Percentiles rank a stretch among this genome's conserved stretches.
Conservation (phyloP, 92 coral and sea anemone genomes). For the Pocillopora meandrina region DNA sequence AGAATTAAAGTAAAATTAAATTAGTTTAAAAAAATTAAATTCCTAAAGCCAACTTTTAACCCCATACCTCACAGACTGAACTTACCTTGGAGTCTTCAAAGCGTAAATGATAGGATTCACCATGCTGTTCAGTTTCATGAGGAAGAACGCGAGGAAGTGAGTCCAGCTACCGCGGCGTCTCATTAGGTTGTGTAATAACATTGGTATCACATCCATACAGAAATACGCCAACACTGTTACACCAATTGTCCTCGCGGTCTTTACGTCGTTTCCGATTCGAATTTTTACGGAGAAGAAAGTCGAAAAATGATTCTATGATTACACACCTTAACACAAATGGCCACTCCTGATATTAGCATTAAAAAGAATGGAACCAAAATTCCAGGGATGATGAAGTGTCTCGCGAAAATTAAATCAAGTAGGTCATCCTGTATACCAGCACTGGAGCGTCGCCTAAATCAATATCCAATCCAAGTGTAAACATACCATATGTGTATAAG, state of each 20-base stretch:
- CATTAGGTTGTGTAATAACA: constrained; percentile 62
- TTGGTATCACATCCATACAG: constrained; percentile 71
- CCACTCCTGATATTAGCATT: constrained; percentile 45
- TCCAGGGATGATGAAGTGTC: constrained; percentile 62
- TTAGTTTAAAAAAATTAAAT: too few species aligned
- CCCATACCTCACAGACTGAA: too few species aligned
- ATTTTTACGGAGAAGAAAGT: constrained; percentile 35
- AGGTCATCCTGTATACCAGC: constrained; percentile 54
- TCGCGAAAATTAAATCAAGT: constrained; percentile 64
- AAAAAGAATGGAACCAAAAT: constrained; percentile 55
- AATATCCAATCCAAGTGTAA: constrained; percentile 55
- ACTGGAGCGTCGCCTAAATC: constrained; percentile 68
- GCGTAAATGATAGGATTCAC: constrained; percentile 76
- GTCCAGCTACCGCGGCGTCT: constrained; percentile 69
- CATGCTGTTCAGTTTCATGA: constrained; percentile 71
- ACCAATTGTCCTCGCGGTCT: constrained; percentile 76
- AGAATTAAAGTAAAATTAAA: too few species aligned
- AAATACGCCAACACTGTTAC: constrained; percentile 62
- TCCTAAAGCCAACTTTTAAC: too few species aligned
- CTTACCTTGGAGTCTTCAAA: constrained; percentile 53
- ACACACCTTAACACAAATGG: constrained; percentile 58
- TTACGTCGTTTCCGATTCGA: constrained; percentile 48
- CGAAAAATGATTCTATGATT: background rate
- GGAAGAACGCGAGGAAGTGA: constrained; percentile 70
- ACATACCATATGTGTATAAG: constrained; percentile 54